These are phyloP conservation scores for Lycorma delicatula DNA, from an alignment of 1,140 invertebrate species.

Conservation along the genomic window DNA sequence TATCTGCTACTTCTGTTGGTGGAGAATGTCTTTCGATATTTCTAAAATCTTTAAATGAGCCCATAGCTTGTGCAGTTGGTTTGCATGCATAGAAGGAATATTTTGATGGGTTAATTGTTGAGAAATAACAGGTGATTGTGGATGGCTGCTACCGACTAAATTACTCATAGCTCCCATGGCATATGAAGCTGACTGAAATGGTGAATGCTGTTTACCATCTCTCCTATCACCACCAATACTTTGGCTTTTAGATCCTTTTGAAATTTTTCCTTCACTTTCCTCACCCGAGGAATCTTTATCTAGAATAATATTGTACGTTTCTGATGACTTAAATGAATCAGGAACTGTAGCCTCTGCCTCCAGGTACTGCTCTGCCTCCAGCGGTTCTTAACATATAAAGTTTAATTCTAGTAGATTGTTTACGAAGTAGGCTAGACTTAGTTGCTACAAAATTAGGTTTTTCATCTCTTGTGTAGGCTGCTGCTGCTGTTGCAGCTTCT, in stretches of 20 bases:
- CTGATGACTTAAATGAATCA: neutral
- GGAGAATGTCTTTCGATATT: too few species aligned
- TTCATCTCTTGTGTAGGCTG: neutral
- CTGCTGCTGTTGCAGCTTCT: slow-evolving; percentile 12
- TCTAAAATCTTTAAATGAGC: too few species aligned
- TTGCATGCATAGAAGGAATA: too few species aligned
- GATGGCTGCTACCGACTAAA: too few species aligned
- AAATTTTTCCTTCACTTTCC: slow-evolving; percentile 13
- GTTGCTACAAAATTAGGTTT: slow-evolving; percentile 17
- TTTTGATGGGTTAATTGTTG: too few species aligned
- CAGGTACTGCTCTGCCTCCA: neutral
- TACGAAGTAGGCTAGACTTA: slow-evolving; percentile 19
- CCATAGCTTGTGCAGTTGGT: too few species aligned
- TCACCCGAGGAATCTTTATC: slow-evolving; percentile 11
- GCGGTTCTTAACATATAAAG: slow-evolving; percentile 5
- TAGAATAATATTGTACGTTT: neutral
- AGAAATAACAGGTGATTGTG: too few species aligned
- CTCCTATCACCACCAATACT: neutral
- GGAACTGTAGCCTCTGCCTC: slow-evolving; percentile 4
- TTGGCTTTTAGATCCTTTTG: neutral
- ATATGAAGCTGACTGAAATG: neutral
- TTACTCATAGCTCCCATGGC: too few species aligned
- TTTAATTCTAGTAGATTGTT: slow-evolving; percentile 18
- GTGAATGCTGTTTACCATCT: neutral
- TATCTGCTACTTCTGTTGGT: too few species aligned